Evolutionary conservation across 2,113 vertebrate species (phyloP).

Genomic region (Albula glossodonta): DNA sequence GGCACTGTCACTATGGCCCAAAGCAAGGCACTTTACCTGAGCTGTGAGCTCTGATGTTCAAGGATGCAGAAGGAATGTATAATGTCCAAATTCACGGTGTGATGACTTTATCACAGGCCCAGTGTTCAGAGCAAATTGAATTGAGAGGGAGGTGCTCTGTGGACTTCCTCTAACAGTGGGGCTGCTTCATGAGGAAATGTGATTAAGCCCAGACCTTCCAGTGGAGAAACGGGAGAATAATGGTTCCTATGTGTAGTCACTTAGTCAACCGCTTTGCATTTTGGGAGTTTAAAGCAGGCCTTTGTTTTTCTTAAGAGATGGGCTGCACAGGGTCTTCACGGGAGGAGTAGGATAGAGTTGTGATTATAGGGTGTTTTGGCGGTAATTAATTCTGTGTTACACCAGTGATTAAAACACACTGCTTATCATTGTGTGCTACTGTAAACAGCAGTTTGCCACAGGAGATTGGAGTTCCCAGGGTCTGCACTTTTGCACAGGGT

Average conservation of each 20-base stretch:
- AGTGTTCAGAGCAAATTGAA: background rate
- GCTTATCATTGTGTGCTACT: slow-evolving; percentile 25
- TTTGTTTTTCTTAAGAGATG: slow-evolving; percentile 22
- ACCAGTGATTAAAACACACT: slow-evolving; percentile 26
- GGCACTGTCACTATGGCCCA: background rate
- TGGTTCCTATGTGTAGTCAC: background rate
- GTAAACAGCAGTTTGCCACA: slow-evolving; percentile 12
- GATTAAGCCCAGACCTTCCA: background rate
- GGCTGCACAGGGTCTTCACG: slow-evolving; percentile 7
- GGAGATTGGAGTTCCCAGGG: background rate
- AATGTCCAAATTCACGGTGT: background rate
- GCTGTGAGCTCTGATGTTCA: background rate
- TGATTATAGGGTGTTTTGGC: slow-evolving; percentile 33
- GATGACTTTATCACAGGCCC: background rate
- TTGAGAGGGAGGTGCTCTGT: background rate
- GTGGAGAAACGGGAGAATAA: background rate
- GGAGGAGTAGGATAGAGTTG: slow-evolving; percentile 16
- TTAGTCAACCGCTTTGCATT: background rate
- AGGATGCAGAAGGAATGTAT: background rate
- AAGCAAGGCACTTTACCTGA: background rate
- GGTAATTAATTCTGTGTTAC: slow-evolving; percentile 36
- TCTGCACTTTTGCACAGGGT: slow-evolving; percentile 24
- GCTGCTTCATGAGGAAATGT: background rate
- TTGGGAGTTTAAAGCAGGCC: slow-evolving; percentile 23
- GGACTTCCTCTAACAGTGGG: slow-evolving; percentile 6